Conservation (phyloP, 2,797 vertebrate genomes). For the Allobates femoralis region DNA sequence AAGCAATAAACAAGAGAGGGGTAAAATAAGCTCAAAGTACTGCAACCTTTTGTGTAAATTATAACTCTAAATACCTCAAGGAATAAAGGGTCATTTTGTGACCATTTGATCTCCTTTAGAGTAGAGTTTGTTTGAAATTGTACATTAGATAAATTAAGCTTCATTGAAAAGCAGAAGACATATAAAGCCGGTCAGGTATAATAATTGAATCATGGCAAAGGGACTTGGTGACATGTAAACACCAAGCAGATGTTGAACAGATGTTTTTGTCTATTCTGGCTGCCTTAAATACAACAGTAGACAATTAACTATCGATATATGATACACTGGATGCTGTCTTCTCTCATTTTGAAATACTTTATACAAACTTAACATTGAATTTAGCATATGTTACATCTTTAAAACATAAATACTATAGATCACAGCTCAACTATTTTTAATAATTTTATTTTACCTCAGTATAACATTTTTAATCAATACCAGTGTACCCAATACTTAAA, state of each 20-base stretch:
- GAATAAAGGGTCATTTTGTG: conserved; percentile 47
- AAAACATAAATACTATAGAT: not conserved
- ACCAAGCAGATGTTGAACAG: conserved; percentile 59
- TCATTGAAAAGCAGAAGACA: conserved; percentile 54
- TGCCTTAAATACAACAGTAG: conserved; percentile 44
- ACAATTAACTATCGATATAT: conserved; percentile 44
- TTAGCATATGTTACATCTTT: not conserved
- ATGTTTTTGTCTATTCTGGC: conserved; percentile 57
- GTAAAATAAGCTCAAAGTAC: conserved; percentile 31
- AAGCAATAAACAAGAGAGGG: conserved; percentile 35
- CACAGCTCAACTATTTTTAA: not conserved
- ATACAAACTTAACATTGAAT: conserved; percentile 13
- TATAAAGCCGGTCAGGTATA: conserved; percentile 54
- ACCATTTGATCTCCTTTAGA: conserved; percentile 42
- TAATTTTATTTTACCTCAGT: not conserved
- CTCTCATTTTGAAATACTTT: conserved; percentile 18
- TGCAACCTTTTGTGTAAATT: conserved; percentile 43
- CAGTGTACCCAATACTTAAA: not conserved
- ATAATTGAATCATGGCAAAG: conserved; percentile 52
- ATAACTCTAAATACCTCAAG: conserved; percentile 49
- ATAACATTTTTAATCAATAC: not conserved
- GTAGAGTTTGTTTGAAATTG: conserved; percentile 51
- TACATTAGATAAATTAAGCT: conserved; percentile 57
- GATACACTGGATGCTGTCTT: conserved; percentile 39
- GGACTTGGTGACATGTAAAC: conserved; percentile 59